phyloP scores from a whole-genome alignment of 2,113 vertebrate genomes.

The Laticauda colubrina region DNA sequence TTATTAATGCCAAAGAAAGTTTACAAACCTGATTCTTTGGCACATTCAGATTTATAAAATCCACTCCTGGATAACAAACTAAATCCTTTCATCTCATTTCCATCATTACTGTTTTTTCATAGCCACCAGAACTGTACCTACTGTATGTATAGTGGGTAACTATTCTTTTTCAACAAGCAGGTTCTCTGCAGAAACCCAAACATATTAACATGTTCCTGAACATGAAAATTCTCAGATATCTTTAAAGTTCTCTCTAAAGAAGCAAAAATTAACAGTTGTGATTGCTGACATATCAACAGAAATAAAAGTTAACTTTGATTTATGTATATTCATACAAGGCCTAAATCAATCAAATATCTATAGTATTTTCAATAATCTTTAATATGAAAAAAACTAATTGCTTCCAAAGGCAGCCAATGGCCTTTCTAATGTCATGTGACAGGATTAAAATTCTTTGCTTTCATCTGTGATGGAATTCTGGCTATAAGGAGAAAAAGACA shows the following conservation, averaged over 20 bases:
- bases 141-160: not conserved
- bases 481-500: not conserved
- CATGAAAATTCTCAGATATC: not conserved
- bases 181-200: slow-evolving; percentile 7
- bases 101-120: slow-evolving; percentile 8
- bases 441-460: not conserved
- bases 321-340: not conserved
- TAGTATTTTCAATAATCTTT: slow-evolving; percentile 19
- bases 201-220: slow-evolving; percentile 8
- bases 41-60: slow-evolving; percentile 11
- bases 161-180: slow-evolving; percentile 1
- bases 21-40: not conserved
- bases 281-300: not conserved
- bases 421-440: not conserved
- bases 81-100: slow-evolving; percentile 18
- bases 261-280: slow-evolving; percentile 15
- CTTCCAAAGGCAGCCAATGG: not conserved
- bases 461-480: not conserved
- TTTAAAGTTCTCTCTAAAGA: slow-evolving; percentile 16
- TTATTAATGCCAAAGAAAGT: not conserved
- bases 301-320: not conserved
- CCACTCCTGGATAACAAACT: not conserved
- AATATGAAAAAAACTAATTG: slow-evolving; percentile 5
- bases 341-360: not conserved
- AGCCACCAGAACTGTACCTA: slow-evolving; percentile 1